Evolutionary conservation across 2,888 invertebrate genomes (phyloP), one percentile per base, ranked within the genome.

Genomic region (Eupithecia inturbata): DNA sequence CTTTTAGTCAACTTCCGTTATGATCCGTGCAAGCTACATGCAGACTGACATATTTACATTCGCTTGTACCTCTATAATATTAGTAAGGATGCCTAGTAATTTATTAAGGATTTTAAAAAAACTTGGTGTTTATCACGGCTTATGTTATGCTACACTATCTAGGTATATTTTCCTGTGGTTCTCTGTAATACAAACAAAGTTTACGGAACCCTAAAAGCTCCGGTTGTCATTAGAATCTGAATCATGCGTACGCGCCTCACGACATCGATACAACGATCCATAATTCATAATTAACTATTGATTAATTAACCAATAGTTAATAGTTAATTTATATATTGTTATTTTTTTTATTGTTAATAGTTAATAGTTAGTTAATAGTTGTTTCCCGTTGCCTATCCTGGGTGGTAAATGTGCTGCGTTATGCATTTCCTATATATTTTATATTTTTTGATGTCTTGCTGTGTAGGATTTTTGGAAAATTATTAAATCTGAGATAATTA

Each of bases 261-360:
- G 83, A 85, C 84, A 82, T 85, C 88, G 92, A 92, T 92, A 91
- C 91, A 92, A 91, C 88, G 85, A 82, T 80, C 83, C 88, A 91
- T 90, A 89, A 88, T 89, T 92, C 91, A 91, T 91, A 91, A 92
- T 91, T 90, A 88, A 82, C 73, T 82, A 84, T 86, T 87, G 83
- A 87, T 87, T 85, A 88, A 91, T 90, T 88, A 85, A 88, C 87
- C 81, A 82, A 79, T 87, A 83, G 87, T 86, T 85, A 87, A 91
- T 90, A 88, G 85, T 87, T 87, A 81, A 82, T 79, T 75, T 80
- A 19, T 49, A 7, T n/a, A 49, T n/a, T n/a, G n/a, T n/a, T n/a
- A n/a, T n/a, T n/a, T n/a, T n/a, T n/a, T n/a, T n/a, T n/a, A n/a
- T n/a, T n/a, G n/a, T n/a, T n/a, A n/a, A n/a, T n/a, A n/a, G n/a